Conservation (phyloP, 2,888 invertebrate species). For the Osmoderma eremita region DNA sequence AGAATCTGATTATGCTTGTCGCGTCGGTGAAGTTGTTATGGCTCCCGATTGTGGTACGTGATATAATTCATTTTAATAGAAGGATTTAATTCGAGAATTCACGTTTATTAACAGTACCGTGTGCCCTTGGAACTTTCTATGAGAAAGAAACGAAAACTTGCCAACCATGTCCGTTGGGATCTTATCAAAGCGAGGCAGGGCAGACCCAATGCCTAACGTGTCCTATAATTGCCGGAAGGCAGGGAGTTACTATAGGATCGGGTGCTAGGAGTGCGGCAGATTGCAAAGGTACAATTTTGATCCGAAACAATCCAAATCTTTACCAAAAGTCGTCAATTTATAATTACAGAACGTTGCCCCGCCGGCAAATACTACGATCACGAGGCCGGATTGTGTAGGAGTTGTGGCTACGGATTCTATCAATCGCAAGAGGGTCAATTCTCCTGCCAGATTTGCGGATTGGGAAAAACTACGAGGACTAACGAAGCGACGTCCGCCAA, state of each 20-base stretch:
- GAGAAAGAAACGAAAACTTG: conserved; percentile 81
- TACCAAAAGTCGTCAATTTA: background rate
- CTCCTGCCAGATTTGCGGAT: conserved; percentile 85
- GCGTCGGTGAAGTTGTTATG: conserved; percentile 92
- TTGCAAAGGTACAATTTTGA: conserved; percentile 75
- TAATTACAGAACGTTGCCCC: conserved; percentile 82
- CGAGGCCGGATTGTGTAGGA: conserved; percentile 85
- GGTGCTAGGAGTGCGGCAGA: conserved; percentile 90
- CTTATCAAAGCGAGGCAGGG: conserved; percentile 93
- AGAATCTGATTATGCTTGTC: conserved; percentile 93
- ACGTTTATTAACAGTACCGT: conserved; percentile 75
- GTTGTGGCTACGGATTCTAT: conserved; percentile 94
- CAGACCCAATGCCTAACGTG: conserved; percentile 90
- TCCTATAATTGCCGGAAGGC: conserved; percentile 88
- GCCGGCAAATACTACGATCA: conserved; percentile 95
- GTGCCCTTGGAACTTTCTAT: conserved; percentile 90
- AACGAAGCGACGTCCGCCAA: conserved; percentile 87
- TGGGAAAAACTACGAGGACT: conserved; percentile 91
- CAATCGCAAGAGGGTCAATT: conserved; percentile 93
- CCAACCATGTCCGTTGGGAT: conserved; percentile 85
- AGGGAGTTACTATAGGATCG: conserved; percentile 86
- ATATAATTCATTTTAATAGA: conserved; percentile 14
- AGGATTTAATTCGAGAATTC: conserved; percentile 1
- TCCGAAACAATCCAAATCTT: background rate
- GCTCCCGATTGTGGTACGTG: conserved; percentile 89